These are phyloP conservation scores for Drymonia ruficornis DNA, from an alignment of 2,888 invertebrate species.

Conservation along the genomic window DNA sequence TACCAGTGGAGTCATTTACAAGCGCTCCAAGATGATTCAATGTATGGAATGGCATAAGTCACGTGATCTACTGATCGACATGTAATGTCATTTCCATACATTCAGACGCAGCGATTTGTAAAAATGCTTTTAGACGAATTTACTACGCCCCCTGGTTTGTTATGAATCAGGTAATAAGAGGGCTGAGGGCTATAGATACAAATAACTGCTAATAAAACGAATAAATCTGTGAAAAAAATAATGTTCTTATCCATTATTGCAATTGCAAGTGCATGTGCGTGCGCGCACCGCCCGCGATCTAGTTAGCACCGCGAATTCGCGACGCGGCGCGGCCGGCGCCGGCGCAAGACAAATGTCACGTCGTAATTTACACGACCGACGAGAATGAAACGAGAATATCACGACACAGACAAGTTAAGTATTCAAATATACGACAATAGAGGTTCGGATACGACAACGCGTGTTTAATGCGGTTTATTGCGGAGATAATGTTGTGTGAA, in stretches of 20 bases:
- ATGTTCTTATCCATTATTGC: not conserved
- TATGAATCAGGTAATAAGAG: no score
- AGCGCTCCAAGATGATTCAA: no score
- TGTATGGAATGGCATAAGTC: no score
- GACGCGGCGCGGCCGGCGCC: constrained; percentile 35
- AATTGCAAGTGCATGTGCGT: not conserved
- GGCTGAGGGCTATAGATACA: no score
- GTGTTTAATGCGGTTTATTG: constrained; percentile 13
- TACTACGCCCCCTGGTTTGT: no score
- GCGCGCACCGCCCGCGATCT: constrained; percentile 29
- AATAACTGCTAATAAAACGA: no score
- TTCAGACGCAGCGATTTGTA: no score
- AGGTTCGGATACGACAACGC: constrained; percentile 15
- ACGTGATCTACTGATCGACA: no score
- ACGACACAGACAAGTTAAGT: constrained; percentile 30
- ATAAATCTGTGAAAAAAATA: no score
- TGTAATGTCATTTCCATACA: no score
- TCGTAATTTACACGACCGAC: constrained; percentile 53
- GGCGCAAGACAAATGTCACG: constrained; percentile 45
- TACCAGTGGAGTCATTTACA: no score
- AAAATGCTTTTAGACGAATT: no score
- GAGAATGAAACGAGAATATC: constrained; percentile 31
- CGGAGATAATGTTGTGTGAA: constrained; percentile 18
- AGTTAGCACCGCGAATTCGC: constrained; percentile 40
- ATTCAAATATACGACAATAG: constrained; percentile 28